Evolutionary conservation across 2,888 invertebrate species (phyloP), one percentile per base, ranked within the genome.

Genomic region (Charanyca ferruginea): DNA sequence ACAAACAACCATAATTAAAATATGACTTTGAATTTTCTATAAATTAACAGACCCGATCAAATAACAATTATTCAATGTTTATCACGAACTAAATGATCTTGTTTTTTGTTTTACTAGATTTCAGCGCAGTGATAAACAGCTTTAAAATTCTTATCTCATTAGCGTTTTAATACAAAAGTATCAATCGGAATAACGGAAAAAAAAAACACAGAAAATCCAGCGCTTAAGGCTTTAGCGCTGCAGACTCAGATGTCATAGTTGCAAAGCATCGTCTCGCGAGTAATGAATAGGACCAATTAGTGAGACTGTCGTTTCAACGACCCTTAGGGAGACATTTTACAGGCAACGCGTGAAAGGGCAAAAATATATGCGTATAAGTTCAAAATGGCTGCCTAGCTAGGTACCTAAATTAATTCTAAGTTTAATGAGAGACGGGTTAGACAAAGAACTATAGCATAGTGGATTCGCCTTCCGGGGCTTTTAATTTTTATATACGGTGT

Each of bases 201-300:
- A 22, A 32, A 53, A 11, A 42, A 20, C 16, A 9, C 5, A 20
- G 20, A 63, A 65, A 60, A 64, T 65, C 3, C 45, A 81, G 81
- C 77, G 80, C 77, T 81, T 60, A 42, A 35, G 25, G 69, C 77
- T 74, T 66, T 22, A 49, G 5, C 7, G 42, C n/a, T 32, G 57
- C 45, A 28, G 44, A 18, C 49, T 44, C 60, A 60, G 66, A 69
- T 73, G 68, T 63, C 74, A 74, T 68, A 74, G 68, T 67, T 63
- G 71, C 71, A 73, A 80, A 77, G 71, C 74, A 73, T 75, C 79
- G 66, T 69, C 77, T 74, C 73, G 45, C 68, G 45, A 70, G 79
- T 81, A 81, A 85, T 86, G 86, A 87, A 87, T 86, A 84, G 83
- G 70, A 71, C 85, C 85, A 87, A 87, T 87, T 87, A 87, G 86